Base-by-base conservation (phyloP, 2,797 vertebrate genomes). In the Syngnathus rostellatus region DNA sequence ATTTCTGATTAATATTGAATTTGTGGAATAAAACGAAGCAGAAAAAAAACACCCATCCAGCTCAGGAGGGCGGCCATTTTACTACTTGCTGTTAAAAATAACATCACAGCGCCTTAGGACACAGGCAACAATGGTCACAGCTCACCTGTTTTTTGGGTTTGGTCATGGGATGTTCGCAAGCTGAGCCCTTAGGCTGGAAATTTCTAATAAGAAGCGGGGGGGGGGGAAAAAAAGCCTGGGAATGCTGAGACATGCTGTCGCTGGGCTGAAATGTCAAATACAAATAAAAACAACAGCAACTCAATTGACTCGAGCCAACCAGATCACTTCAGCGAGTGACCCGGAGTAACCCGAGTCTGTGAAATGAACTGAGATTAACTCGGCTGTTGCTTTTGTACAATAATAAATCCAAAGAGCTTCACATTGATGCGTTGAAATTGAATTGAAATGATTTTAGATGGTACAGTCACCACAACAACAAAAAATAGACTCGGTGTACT, bases 401-500 rank as follows among this genome's bases (percentile, higher is more conserved):
- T 16, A 41, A 21, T 41, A 21, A 21, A 61, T 61, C n/a, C n/a
- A 41, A 41, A 21, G n/a, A 41, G 6, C 31, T 38, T 38, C 17
- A 40, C 58, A 19, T 39, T 59, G 31, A 17, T 48, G 46, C 17
- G 46, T 48, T 48, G 16, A 19, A 59, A 39, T 39, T 39, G 8
- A 59, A 39, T 19, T 2, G 17, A 59, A 58, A 31, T 61, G 59
- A 41, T 11, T n/a, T 10, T n/a, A 10, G 17, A 41, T 21, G 17
- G 31, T 38, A 58, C 16, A 59, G 54, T 66, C 25, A 43, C 38
- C 54, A 19, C n/a, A 25, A 25, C 1, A 25, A 55, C n/a, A 43
- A 12, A 39, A 25, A 39, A 43, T n/a, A 54, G 53, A 65, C 39
- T 68, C 41, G 41, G 70, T 74, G 61, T 68, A 71, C 71, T 48